These are phyloP conservation scores for Anthoptus insignis DNA, from an alignment of 2,888 invertebrate species.

Conservation along the genomic window DNA sequence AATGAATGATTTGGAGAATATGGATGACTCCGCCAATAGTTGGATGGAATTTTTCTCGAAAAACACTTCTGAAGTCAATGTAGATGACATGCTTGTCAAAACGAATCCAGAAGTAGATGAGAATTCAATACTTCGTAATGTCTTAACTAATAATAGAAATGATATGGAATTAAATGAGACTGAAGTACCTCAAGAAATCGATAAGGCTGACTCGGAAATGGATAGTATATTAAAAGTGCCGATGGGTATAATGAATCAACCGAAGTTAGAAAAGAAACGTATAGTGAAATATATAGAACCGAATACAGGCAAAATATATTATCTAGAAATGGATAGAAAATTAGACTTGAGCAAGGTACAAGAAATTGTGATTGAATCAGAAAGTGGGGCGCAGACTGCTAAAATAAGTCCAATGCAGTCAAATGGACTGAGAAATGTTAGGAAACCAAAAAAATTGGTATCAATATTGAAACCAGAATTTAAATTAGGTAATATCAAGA, in stretches of 20 bases:
- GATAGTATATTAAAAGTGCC: slow-evolving; percentile 55
- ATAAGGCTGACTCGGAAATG: too few relatives aligned
- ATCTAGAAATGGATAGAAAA: slow-evolving; percentile 75
- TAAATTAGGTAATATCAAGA: slow-evolving; percentile 59
- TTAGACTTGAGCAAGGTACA: slow-evolving; percentile 75
- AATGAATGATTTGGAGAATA: slow-evolving; percentile 18
- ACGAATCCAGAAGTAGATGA: slow-evolving; percentile 57
- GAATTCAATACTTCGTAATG: not conserved
- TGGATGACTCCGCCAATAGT: slow-evolving; percentile 57
- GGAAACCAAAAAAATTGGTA: slow-evolving; percentile 62
- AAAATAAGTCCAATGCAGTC: slow-evolving; percentile 73
- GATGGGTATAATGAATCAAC: slow-evolving; percentile 52
- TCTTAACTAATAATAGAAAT: not conserved
- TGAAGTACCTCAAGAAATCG: slow-evolving; percentile 1
- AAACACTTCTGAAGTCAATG: slow-evolving; percentile 69
- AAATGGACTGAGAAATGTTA: slow-evolving; percentile 66
- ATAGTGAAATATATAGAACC: slow-evolving; percentile 81
- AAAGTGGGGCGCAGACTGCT: slow-evolving; percentile 61
- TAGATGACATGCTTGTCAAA: slow-evolving; percentile 79
- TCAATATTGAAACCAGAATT: slow-evolving; percentile 72
- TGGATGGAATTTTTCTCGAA: slow-evolving; percentile 80
- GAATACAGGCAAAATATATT: slow-evolving; percentile 76
- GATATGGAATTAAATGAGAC: not conserved
- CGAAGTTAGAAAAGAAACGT: slow-evolving; percentile 58
- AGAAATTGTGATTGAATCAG: slow-evolving; percentile 74